phyloP scores from a whole-genome alignment of 2,888 invertebrate species.

The Erynnis tages region DNA sequence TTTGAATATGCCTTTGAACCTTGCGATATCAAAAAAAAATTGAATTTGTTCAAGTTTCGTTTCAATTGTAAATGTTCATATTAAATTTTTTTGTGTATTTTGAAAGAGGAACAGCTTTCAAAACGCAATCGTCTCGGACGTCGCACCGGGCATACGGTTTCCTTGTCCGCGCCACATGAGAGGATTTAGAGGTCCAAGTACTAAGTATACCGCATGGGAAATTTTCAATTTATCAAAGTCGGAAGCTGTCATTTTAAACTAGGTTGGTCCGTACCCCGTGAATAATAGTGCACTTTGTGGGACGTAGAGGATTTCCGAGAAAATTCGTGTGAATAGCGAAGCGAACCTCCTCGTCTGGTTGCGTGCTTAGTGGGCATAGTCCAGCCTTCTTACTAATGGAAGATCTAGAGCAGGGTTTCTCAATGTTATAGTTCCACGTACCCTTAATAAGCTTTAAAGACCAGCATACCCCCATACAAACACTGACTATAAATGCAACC shows the following conservation, averaged over 20 bases:
- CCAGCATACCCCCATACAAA: too few relatives aligned
- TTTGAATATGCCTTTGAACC: too few relatives aligned
- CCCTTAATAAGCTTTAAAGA: too few relatives aligned
- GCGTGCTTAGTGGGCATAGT: conserved; percentile 49
- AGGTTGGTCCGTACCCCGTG: conserved; percentile 50
- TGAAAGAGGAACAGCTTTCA: too few relatives aligned
- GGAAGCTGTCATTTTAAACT: conserved; percentile 57
- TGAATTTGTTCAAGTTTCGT: too few relatives aligned
- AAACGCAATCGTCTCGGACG: too few relatives aligned
- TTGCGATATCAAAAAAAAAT: too few relatives aligned
- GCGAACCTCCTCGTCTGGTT: conserved; percentile 32
- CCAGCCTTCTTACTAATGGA: conserved; percentile 39
- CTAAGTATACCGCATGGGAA: conserved; percentile 34
- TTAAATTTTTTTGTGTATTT: too few relatives aligned
- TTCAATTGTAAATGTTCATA: too few relatives aligned
- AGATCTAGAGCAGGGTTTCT: conserved; percentile 28
- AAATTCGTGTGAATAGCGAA: conserved; percentile 58
- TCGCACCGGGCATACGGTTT: too few relatives aligned
- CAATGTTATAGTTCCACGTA: too few relatives aligned
- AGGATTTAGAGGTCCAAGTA: conserved; percentile 5
- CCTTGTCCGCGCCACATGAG: neutral
- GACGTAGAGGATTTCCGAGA: conserved; percentile 60
- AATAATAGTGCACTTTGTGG: conserved; percentile 70
- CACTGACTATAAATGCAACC: too few relatives aligned
- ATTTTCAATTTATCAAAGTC: conserved; percentile 58